A percentile compares a stretch with the other conserved stretches of the same genome.
These are phyloP conservation scores for Xylota sylvarum DNA, from an alignment of 2,888 invertebrate genomes.

Conservation along the genomic window DNA sequence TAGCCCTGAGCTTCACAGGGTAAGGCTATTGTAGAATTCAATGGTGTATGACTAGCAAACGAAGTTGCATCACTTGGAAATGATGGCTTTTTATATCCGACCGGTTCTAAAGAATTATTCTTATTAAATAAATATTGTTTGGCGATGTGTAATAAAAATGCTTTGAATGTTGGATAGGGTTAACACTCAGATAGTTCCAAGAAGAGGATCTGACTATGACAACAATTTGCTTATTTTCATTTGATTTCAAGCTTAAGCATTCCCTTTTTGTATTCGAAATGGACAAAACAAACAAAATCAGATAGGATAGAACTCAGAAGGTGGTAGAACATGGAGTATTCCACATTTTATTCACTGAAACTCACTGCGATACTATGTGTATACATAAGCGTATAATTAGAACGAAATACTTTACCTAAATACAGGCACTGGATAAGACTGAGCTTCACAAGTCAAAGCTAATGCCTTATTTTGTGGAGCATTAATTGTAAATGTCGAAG, in stretches of 20 bases:
- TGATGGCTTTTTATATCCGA: conserved; percentile 88
- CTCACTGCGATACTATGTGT: no score
- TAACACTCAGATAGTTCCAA: no score
- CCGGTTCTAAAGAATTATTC: conserved; percentile 85
- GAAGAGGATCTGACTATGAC: no score
- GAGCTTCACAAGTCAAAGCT: conserved; percentile 89
- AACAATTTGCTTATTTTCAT: no score
- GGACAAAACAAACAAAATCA: no score
- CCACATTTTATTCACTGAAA: no score
- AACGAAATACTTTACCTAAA: conserved; percentile 88
- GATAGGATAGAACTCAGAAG: no score
- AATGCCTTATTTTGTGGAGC: conserved; percentile 86
- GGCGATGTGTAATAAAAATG: neutral
- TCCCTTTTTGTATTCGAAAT: no score
- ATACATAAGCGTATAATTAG: no score
- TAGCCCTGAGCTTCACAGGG: conserved; percentile 87
- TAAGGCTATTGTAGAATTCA: conserved; percentile 85
- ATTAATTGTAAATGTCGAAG: conserved; percentile 88
- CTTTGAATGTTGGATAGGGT: conserved; percentile 15
- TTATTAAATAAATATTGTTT: neutral
- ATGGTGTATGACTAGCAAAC: conserved; percentile 86
- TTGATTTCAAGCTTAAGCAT: no score
- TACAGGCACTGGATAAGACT: conserved; percentile 89
- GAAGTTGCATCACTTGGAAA: conserved; percentile 89
- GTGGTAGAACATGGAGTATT: no score